Base-by-base conservation (phyloP, 2,113 vertebrate genomes). In the Chloropsis cyanopogon region DNA sequence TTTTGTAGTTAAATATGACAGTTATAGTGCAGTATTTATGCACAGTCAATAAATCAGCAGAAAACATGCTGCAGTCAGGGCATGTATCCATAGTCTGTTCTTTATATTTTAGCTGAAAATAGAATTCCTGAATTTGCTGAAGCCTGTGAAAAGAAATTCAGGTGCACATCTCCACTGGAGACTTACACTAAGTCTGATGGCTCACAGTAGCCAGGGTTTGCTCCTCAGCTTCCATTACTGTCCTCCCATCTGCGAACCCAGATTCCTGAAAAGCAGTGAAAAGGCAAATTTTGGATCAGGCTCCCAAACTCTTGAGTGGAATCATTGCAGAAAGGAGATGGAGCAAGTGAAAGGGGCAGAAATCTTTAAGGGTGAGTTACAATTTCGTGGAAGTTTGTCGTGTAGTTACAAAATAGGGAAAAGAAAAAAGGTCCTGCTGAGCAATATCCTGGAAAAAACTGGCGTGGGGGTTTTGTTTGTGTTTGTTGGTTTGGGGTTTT, bases 11-110 rank as follows among this genome's bases (percentile, higher is more conserved):
- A 90, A 94, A 88, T 92, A 71, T 83, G 88, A 96, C 80, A 92
- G 85, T 86, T 93, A 90, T 28, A 83, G 82, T 46, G 61, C 31
- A 47, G 65, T 86, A 84, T 93, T 90, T 92, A 95, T 88, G 94
- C 88, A 90, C 60, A 78, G 88, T 73, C 93, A 86, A 94, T 96
- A 97, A 93, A 96, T 94, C 93, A 88, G 60, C 80, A 92, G 76
- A 86, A 93, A 96, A 81, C 5, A 2, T 78, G 94, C 92, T 92
- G 90, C 85, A 93, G 56, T 86, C 71, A 93, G 79, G 68, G 39
- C 52, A 86, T 66, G 63, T 52, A 73, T 77, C 85, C 82, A 39
- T 56, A 66, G 71, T 71, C 44, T 68, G 16, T 68, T 86, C 52
- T 46, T 82, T 54, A 22, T 16, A 57, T 54, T 91, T 80, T 5